phyloP scores from a whole-genome alignment of 2,797 vertebrate genomes.

The Tragopan temminckii region DNA sequence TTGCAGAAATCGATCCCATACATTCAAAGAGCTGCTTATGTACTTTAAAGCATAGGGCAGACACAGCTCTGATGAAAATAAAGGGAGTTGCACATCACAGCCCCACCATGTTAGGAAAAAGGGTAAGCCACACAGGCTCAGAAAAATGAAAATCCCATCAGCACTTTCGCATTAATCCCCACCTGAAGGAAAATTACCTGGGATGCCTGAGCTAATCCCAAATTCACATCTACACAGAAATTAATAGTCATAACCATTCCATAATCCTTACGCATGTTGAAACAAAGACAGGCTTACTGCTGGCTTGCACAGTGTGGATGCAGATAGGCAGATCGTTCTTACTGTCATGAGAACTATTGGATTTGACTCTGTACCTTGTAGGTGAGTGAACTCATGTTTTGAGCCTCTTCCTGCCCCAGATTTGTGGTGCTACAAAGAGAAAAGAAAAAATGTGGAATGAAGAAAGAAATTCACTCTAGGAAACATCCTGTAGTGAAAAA shows the following conservation, averaged over 20 bases:
- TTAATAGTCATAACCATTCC: constrained; percentile 10
- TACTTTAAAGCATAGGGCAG: constrained; percentile 1
- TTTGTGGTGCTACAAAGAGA: constrained; percentile 67
- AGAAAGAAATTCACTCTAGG: constrained; percentile 10
- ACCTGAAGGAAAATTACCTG: constrained; percentile 31
- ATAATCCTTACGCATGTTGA: constrained; percentile 36
- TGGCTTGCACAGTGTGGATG: neutral
- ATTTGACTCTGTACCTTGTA: constrained; percentile 64
- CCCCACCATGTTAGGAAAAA: neutral
- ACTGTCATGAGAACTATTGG: neutral
- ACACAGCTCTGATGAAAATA: neutral
- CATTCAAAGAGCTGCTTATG: neutral
- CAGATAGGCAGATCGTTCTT: constrained; percentile 1
- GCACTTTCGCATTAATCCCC: constrained; percentile 28
- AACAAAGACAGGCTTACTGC: constrained; percentile 48
- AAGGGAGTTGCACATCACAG: neutral
- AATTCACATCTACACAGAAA: constrained; percentile 1
- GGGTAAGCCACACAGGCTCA: neutral
- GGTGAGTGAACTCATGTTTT: constrained; percentile 9
- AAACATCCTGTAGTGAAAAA: neutral
- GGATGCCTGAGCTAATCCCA: constrained; percentile 24
- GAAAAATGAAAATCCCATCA: constrained; percentile 19
- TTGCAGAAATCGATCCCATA: neutral
- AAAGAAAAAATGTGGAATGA: constrained; percentile 24
- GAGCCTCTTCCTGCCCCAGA: constrained; percentile 45